Conservation (phyloP, 2,113 vertebrate genomes). For the Macrotis lagotis region DNA sequence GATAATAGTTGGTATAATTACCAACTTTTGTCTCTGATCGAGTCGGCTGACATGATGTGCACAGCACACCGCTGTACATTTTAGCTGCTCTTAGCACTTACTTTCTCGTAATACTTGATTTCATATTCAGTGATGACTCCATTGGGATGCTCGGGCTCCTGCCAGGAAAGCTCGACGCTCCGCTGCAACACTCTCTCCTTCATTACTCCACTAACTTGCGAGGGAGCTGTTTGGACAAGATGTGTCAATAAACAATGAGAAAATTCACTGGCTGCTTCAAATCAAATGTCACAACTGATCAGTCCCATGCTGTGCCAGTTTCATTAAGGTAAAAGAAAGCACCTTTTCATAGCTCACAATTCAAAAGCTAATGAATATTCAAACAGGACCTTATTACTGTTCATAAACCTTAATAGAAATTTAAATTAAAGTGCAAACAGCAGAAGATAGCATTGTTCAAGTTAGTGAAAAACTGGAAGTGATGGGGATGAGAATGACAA, state of each 20-base stretch:
- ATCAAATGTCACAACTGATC: conserved; percentile 86
- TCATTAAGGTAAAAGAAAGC: conserved; percentile 85
- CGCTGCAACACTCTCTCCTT: conserved; percentile 96
- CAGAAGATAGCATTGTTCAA: conserved; percentile 86
- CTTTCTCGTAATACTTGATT: conserved; percentile 99
- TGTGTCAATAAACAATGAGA: conserved; percentile 85
- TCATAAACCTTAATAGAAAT: conserved; percentile 90
- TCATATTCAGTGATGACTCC: conserved; percentile 99
- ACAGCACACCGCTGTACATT: conserved; percentile 17
- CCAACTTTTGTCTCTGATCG: conserved; percentile 17
- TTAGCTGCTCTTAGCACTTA: conserved; percentile 84
- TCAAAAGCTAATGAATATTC: conserved; percentile 91
- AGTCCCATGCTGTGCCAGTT: conserved; percentile 82
- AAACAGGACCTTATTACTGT: conserved; percentile 85
- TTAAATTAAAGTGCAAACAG: conserved; percentile 90
- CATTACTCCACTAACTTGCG: conserved; percentile 97
- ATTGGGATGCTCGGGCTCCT: conserved; percentile 98
- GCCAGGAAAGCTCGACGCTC: conserved; percentile 97
- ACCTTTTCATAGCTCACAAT: conserved; percentile 83
- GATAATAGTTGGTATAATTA: conserved; percentile 32
- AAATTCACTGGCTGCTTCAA: conserved; percentile 82
- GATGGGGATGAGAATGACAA: conserved; percentile 87
- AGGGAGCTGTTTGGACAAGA: conserved; percentile 93
- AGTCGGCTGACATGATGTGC: conserved; percentile 34
- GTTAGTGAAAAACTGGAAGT: conserved; percentile 84